Evolutionary conservation across 2,113 vertebrate species (phyloP).

Genomic region (Cacatua alba): DNA sequence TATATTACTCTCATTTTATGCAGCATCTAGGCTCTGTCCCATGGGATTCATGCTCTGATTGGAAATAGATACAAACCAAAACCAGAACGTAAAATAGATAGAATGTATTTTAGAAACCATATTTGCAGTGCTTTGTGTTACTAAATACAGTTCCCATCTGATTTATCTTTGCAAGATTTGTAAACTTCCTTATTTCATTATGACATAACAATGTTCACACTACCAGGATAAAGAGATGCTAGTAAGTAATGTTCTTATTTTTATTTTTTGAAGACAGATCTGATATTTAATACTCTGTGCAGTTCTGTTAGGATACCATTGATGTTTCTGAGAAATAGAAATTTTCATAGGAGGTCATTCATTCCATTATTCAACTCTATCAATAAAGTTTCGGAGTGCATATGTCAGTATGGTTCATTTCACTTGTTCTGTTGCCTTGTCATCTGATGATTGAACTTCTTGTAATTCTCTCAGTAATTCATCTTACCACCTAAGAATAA

Average conservation of each 20-base stretch:
- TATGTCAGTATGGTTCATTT: background rate
- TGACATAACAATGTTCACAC: background rate
- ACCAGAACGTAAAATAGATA: background rate
- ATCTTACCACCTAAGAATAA: background rate
- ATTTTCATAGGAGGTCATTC: background rate
- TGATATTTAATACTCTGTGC: background rate
- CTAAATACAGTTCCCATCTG: background rate
- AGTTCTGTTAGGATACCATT: background rate
- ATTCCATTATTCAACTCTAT: background rate
- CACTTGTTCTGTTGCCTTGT: background rate
- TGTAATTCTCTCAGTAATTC: background rate
- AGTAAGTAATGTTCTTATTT: background rate
- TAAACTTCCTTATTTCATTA: background rate
- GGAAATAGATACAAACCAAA: background rate
- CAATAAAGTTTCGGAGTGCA: background rate
- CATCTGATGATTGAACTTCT: background rate
- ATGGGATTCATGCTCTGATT: background rate
- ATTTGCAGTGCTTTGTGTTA: background rate
- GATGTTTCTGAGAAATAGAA: background rate
- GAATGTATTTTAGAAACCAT: background rate
- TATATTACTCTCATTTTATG: background rate
- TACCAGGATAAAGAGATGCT: background rate
- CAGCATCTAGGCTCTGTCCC: background rate
- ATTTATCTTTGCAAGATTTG: background rate
- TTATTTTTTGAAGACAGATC: background rate